Conservation (phyloP, 1,140 invertebrate species). For the Pseudomyrmex dendroicus region DNA sequence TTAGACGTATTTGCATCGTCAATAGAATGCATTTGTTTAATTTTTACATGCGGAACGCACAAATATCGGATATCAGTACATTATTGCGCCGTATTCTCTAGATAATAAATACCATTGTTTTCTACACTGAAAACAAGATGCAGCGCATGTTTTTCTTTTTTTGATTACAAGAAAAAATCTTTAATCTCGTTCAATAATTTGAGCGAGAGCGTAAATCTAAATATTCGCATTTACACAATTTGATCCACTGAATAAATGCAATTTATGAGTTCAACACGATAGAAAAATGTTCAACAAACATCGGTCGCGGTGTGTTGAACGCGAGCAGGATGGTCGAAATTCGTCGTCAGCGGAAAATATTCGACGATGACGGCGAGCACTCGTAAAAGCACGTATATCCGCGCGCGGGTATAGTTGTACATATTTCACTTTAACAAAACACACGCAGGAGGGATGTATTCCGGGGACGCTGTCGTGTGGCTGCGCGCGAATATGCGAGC, state of each 20-base stretch:
- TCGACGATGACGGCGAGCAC: slow-evolving; percentile 15
- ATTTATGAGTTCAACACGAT: slow-evolving; percentile 12
- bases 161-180: no score
- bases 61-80: neutral
- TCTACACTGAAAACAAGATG: no score
- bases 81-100: neutral
- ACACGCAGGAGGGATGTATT: neutral
- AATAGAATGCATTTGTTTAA: slow-evolving; percentile 32
- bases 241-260: slow-evolving; percentile 25
- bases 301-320: slow-evolving; percentile 21
- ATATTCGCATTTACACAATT: slow-evolving; percentile 5
- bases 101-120: no score
- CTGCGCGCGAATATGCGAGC: no score
- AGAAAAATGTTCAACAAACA: slow-evolving; percentile 32
- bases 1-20: slow-evolving; percentile 5
- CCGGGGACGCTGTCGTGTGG: neutral
- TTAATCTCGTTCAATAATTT: neutral
- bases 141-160: no score
- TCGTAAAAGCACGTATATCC: slow-evolving; percentile 14
- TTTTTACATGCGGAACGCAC: no score
- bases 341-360: slow-evolving; percentile 39
- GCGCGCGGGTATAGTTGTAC: neutral
- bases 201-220: no score
- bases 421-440: slow-evolving; percentile 45
- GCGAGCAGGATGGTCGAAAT: slow-evolving; percentile 11